These are phyloP conservation scores for Sebastolobus alascanus DNA, from an alignment of 2,797 vertebrate species.

Conservation along the genomic window DNA sequence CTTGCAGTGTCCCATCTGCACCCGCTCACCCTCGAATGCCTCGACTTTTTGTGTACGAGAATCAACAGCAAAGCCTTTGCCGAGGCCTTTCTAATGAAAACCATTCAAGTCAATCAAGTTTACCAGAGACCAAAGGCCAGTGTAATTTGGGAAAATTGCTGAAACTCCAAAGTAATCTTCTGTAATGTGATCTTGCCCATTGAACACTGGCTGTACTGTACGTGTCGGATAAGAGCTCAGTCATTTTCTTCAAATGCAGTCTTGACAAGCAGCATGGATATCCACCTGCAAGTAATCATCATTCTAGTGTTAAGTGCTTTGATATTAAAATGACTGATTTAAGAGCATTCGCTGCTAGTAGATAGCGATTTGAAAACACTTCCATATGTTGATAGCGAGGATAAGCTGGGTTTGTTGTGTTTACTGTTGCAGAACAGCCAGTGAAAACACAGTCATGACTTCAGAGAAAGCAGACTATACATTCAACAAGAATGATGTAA, in stretches of 20 bases:
- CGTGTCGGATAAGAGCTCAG: constrained; percentile 87
- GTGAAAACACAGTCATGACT: constrained; percentile 58
- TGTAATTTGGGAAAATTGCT: constrained; percentile 88
- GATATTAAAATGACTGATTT: constrained; percentile 90
- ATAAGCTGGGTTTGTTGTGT: constrained; percentile 73
- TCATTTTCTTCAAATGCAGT: constrained; percentile 84
- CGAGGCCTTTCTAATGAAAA: constrained; percentile 84
- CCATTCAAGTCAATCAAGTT: constrained; percentile 88
- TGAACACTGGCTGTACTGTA: constrained; percentile 86
- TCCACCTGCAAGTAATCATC: constrained; percentile 89
- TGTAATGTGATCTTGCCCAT: constrained; percentile 86
- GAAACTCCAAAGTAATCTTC: constrained; percentile 87
- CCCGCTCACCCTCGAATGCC: constrained; percentile 73
- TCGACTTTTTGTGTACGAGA: constrained; percentile 74
- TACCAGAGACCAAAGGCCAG: constrained; percentile 86
- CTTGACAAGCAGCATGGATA: constrained; percentile 81
- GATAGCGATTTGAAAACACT: constrained; percentile 82
- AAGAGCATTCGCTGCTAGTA: constrained; percentile 83
- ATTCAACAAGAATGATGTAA: constrained; percentile 37
- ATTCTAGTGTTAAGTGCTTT: constrained; percentile 88
- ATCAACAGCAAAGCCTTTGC: constrained; percentile 74
- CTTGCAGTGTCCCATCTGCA: constrained; percentile 74
- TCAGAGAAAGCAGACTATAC: constrained; percentile 8
- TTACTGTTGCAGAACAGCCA: constrained; percentile 41
- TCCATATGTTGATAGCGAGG: constrained; percentile 83